Evolutionary conservation across 2,888 invertebrate species (phyloP).

Genomic region (Cosmia pyralina): DNA sequence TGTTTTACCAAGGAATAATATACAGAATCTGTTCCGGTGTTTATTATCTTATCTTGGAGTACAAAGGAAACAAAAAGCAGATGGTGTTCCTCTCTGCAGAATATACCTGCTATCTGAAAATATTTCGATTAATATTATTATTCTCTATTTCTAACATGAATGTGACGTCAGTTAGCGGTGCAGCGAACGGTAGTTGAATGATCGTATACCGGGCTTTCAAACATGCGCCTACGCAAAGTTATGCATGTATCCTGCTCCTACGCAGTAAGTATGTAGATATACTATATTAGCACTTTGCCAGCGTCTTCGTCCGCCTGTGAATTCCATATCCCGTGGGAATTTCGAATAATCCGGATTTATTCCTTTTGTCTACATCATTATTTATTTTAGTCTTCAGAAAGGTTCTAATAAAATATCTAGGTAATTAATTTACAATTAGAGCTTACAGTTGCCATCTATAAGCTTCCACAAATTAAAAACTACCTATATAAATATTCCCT

Average conservation of each 20-base stretch:
- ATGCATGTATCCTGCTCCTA: conserved; percentile 4
- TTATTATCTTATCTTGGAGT: conserved; percentile 27
- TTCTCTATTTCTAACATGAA: conserved; percentile 5
- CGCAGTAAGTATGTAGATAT: background rate
- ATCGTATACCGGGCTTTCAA: conserved; percentile 29
- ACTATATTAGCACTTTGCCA: background rate
- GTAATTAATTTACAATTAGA: too few species aligned
- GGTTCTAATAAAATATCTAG: too few species aligned
- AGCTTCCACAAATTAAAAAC: too few species aligned
- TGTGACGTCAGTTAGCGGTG: conserved; percentile 29
- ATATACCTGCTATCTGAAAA: background rate
- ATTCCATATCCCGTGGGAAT: background rate
- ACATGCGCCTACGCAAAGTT: conserved; percentile 42
- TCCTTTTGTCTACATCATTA: too few species aligned
- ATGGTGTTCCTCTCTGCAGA: conserved; percentile 6
- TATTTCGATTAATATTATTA: conserved; percentile 17
- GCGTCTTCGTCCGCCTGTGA: background rate
- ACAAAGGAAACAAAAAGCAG: conserved; percentile 31
- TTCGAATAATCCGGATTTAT: too few species aligned
- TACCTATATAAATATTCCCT: too few species aligned
- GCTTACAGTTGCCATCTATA: too few species aligned
- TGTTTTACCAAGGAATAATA: conserved; percentile 21
- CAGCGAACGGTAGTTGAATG: conserved; percentile 29
- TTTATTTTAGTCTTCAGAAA: too few species aligned
- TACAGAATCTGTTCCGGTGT: conserved; percentile 31